These are phyloP conservation scores for Dinoponera quadriceps DNA, from an alignment of 1,140 invertebrate genomes.

Conservation along the genomic window DNA sequence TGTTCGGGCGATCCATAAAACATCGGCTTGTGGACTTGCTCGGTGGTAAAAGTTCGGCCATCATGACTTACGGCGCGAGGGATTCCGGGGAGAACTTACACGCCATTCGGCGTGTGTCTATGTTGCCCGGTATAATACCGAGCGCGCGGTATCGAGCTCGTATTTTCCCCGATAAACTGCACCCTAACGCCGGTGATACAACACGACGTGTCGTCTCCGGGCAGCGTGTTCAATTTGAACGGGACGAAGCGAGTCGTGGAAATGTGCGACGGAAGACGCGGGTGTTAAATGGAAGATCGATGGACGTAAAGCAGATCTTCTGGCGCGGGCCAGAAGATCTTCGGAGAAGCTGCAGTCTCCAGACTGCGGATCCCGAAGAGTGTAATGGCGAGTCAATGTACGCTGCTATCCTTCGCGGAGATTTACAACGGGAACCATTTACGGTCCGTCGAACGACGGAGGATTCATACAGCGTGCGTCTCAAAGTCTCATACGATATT, in stretches of 20 bases:
- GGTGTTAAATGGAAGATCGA: not conserved
- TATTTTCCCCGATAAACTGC: conserved; percentile 87
- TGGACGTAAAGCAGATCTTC: not conserved
- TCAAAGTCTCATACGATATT: not conserved
- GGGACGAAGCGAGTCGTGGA: conserved; percentile 76
- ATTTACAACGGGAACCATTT: conserved; percentile 97
- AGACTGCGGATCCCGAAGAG: conserved; percentile 63
- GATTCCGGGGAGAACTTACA: conserved; percentile 87
- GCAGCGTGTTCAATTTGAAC: conserved; percentile 82
- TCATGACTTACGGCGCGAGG: conserved; percentile 80
- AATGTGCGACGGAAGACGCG: conserved; percentile 59
- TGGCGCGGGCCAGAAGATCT: conserved; percentile 26
- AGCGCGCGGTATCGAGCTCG: conserved; percentile 90
- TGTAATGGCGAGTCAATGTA: conserved; percentile 71
- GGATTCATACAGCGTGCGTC: not conserved
- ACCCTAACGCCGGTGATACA: conserved; percentile 80
- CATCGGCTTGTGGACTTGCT: conserved; percentile 73
- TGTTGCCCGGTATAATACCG: conserved; percentile 91
- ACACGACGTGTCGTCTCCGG: conserved; percentile 83
- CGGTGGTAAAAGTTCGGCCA: conserved; percentile 75
- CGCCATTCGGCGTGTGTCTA: conserved; percentile 90
- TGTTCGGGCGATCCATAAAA: conserved; percentile 75
- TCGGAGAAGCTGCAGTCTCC: conserved; percentile 34
- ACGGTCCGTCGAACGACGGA: conserved; percentile 89
- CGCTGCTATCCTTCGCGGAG: conserved; percentile 93